Conservation (phyloP, 2,888 invertebrate genomes). For the Eurytoma californica region DNA sequence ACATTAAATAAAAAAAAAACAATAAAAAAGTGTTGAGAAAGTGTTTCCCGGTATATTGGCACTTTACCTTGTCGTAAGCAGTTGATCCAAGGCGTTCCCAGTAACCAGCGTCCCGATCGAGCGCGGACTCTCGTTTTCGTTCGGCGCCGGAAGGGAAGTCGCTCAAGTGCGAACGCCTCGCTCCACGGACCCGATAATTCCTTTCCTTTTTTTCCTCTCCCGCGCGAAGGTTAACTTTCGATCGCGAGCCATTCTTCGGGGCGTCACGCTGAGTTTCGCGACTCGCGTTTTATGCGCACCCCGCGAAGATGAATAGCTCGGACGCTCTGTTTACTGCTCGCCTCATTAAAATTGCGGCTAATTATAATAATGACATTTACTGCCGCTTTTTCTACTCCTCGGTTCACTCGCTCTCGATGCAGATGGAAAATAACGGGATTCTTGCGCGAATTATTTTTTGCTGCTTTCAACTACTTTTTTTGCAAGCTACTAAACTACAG, state of each 20-base stretch:
- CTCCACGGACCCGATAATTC: not conserved
- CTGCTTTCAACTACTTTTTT: too few relatives aligned
- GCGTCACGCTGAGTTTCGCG: not conserved
- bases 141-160: slow-evolving; percentile 1
- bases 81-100: too few relatives aligned
- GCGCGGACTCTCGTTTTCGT: slow-evolving; percentile 25
- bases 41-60: too few relatives aligned
- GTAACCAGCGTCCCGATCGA: not conserved
- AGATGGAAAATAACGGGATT: too few relatives aligned
- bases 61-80: too few relatives aligned
- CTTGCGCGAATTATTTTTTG: too few relatives aligned
- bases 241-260: not conserved
- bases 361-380: slow-evolving; percentile 33
- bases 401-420: too few relatives aligned
- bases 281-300: too few relatives aligned
- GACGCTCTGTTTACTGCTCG: not conserved
- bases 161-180: not conserved
- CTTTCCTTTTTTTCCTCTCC: too few relatives aligned
- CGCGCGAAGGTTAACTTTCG: slow-evolving; percentile 4
- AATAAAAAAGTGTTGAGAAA: too few relatives aligned
- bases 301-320: not conserved
- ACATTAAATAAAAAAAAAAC: too few relatives aligned
- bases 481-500: too few relatives aligned
- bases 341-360: slow-evolving; percentile 30
- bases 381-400: not conserved